phyloP scores from a whole-genome alignment of 64 coral and sea anemone genomes.

The Dendrophyllia cribrosa region DNA sequence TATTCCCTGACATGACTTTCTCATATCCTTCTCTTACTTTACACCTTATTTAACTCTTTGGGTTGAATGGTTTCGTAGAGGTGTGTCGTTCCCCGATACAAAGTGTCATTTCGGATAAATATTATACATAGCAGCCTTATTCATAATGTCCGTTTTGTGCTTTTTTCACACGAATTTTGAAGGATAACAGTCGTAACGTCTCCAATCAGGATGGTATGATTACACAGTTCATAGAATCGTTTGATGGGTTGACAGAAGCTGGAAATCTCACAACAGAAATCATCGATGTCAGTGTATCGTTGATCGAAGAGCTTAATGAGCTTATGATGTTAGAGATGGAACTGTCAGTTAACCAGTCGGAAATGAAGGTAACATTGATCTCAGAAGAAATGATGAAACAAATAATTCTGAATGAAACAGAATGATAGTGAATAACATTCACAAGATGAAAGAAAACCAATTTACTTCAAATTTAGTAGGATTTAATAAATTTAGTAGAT shows the following conservation, averaged over 20 bases:
- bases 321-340: not conserved
- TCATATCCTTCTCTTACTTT: too few relatives aligned
- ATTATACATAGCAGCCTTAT: not conserved
- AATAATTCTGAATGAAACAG: too few relatives aligned
- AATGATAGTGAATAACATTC: too few relatives aligned
- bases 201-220: not conserved
- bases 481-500: too few relatives aligned
- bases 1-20: too few relatives aligned
- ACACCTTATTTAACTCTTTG: too few relatives aligned
- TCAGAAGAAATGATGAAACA: too few relatives aligned
- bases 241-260: not conserved
- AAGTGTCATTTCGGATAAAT: too few relatives aligned
- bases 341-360: not conserved
- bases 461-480: too few relatives aligned
- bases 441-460: too few relatives aligned
- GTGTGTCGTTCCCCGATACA: too few relatives aligned
- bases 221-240: not conserved
- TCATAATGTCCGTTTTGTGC: not conserved
- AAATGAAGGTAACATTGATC: not conserved
- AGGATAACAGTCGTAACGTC: not conserved
- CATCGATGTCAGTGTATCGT: not conserved
- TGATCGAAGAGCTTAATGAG: not conserved
- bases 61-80: too few relatives aligned
- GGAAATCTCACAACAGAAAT: not conserved
- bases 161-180: not conserved